Conservation (phyloP, 92 coral and sea anemone genomes). For the Zoanthus gigantus region DNA sequence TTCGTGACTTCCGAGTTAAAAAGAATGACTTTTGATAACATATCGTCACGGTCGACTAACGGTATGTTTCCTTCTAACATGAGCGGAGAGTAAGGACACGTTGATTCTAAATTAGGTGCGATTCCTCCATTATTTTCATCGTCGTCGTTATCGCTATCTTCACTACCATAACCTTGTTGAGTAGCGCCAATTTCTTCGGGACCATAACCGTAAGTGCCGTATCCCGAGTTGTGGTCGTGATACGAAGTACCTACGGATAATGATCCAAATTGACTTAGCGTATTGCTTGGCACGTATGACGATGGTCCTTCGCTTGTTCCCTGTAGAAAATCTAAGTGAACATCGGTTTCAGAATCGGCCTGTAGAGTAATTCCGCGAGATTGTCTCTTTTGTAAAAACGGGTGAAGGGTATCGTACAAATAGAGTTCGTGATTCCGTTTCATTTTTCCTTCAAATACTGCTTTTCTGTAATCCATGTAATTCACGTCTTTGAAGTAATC, state of each 20-base stretch:
- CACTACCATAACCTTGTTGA: not conserved
- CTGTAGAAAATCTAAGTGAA: too few relatives aligned
- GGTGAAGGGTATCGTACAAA: not conserved
- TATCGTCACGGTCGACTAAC: slow-evolving; percentile 1
- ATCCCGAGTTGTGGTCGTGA: not conserved
- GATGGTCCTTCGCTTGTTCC: not conserved
- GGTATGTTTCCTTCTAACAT: slow-evolving; percentile 8
- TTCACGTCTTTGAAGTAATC: not conserved
- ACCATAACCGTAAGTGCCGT: not conserved
- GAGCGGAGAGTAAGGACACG: not conserved
- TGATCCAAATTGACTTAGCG: not conserved
- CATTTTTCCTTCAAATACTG: not conserved
- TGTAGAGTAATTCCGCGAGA: not conserved
- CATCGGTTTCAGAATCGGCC: not conserved
- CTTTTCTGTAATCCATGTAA: not conserved
- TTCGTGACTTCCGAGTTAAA: slow-evolving; percentile 7
- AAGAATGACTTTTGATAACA: not conserved
- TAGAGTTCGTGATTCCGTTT: not conserved
- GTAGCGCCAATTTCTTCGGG: not conserved
- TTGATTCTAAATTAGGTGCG: not conserved
- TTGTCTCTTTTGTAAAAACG: not conserved
- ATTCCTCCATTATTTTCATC: not conserved
- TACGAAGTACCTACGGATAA: not conserved
- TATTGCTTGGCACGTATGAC: not conserved
- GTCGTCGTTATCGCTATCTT: not conserved